A percentile compares a stretch with the other conserved stretches of the same genome.
phyloP scores from a whole-genome alignment of 2,113 vertebrate species.

The Cathartes aura region DNA sequence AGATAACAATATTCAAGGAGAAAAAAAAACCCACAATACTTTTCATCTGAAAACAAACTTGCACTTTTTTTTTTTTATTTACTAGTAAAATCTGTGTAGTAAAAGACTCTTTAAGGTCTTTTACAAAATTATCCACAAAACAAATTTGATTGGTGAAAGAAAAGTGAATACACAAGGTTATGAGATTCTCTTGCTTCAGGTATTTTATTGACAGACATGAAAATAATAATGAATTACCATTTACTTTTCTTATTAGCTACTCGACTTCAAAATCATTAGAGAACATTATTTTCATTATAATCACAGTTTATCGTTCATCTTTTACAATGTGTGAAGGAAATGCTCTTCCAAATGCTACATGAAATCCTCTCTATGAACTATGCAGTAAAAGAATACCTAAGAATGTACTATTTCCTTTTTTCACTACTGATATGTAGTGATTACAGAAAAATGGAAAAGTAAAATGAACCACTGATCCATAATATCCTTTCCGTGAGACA shows the following conservation, averaged over 20 bases:
- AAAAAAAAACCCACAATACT: background rate
- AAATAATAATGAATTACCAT: background rate
- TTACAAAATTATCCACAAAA: background rate
- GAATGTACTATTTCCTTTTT: background rate
- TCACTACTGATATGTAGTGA: background rate
- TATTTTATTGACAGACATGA: background rate
- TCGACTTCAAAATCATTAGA: background rate
- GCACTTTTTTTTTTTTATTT: background rate
- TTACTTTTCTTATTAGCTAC: background rate
- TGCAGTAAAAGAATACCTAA: background rate
- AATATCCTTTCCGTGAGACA: background rate
- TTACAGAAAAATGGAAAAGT: constrained; percentile 1
- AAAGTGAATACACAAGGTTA: background rate
- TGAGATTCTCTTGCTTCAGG: background rate
- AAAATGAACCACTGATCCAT: background rate
- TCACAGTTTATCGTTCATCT: background rate
- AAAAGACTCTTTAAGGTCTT: background rate
- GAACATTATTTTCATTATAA: background rate
- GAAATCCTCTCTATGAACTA: background rate
- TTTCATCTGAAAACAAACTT: background rate
- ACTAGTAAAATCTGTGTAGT: background rate
- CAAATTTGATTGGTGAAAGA: background rate
- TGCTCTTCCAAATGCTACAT: background rate
- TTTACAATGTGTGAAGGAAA: background rate
- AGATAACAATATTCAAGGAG: background rate